phyloP scores from a whole-genome alignment of 2,888 invertebrate species.

The Melolontha melolontha region DNA sequence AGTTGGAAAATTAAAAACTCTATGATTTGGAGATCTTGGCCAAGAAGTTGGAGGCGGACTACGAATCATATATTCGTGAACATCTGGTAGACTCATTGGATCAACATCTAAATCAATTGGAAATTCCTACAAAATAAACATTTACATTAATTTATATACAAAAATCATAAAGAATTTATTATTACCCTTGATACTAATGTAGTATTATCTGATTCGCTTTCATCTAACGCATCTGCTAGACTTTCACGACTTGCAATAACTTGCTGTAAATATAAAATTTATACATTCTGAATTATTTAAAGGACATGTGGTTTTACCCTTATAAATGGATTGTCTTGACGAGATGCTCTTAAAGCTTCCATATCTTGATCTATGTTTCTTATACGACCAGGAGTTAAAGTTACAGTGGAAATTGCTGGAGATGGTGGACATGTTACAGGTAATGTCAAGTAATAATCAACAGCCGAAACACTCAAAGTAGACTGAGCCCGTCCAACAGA shows the following conservation, averaged over 20 bases:
- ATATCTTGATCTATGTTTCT: conserved; percentile 86
- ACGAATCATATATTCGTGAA: conserved; percentile 85
- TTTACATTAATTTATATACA: conserved; percentile 8
- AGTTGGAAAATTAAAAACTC: conserved; percentile 70
- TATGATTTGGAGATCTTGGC: conserved; percentile 73
- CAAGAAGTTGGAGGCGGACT: conserved; percentile 85
- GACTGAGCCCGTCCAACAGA: conserved; percentile 62
- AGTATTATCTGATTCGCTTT: conserved; percentile 81
- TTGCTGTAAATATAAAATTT: conserved; percentile 68
- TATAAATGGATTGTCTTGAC: conserved; percentile 87
- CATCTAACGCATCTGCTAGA: conserved; percentile 78
- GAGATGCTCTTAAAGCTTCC: conserved; percentile 82
- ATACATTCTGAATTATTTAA: conserved; percentile 33
- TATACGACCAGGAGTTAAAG: conserved; percentile 79
- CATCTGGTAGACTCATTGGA: conserved; percentile 80
- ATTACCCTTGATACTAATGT: conserved; percentile 82
- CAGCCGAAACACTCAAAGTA: conserved; percentile 62
- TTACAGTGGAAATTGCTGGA: conserved; percentile 73
- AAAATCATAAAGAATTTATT: conserved; percentile 16
- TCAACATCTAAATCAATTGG: conserved; percentile 74
- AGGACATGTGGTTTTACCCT: conserved; percentile 68
- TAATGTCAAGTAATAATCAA: conserved; percentile 62
- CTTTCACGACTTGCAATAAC: conserved; percentile 85
- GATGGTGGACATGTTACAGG: conserved; percentile 64
- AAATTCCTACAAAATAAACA: conserved; percentile 62